Evolutionary conservation across 2,888 invertebrate species (phyloP), one percentile per base, ranked within the genome.

Genomic region (Antheraea assamensis): DNA sequence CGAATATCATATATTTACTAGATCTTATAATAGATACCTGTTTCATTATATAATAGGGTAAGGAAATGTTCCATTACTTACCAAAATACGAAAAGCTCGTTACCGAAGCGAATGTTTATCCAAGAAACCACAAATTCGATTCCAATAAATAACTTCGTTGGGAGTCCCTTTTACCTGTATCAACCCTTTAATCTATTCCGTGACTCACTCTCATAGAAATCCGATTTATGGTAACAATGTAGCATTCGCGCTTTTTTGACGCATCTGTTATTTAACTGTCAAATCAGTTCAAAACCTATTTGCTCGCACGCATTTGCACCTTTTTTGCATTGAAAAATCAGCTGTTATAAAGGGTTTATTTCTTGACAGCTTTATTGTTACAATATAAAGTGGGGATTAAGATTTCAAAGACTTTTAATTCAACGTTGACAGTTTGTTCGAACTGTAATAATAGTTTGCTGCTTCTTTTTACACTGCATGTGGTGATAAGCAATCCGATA

Each of bases 261-360:
- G 76, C 76, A 82, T 78, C 87, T 91, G 91, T 92, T 91, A 92
- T 85, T 89, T 79, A 88, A 85, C 86, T 88, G 93, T 93, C 94
- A 93, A 85, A 90, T 92, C 92, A 91, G 85, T 79, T 88, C 88
- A 90, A 91, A 89, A 88, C 85, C 82, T 84, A 87, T 89, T 89
- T 83, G 82, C 78, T 80, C 80, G 86, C 88, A 87, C 85, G 84
- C 86, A 86, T 77, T 79, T 83, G 89, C 89, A 90, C 89, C 90
- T 88, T 88, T 87, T 71, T 74, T 86, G 85, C 87, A 90, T 90
- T 88, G 88, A 89, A 87, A 87, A 86, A 81, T 85, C 80, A 76
- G 77, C 27, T 76, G 74, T 75, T 74, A 75, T 83, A 89, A 92
- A 90, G 89, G 90, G 89, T 88, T 87, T 83, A 82, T 89, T 92